Base-by-base conservation (phyloP, 2,888 invertebrate species). In the Nesidiocoris tenuis region DNA sequence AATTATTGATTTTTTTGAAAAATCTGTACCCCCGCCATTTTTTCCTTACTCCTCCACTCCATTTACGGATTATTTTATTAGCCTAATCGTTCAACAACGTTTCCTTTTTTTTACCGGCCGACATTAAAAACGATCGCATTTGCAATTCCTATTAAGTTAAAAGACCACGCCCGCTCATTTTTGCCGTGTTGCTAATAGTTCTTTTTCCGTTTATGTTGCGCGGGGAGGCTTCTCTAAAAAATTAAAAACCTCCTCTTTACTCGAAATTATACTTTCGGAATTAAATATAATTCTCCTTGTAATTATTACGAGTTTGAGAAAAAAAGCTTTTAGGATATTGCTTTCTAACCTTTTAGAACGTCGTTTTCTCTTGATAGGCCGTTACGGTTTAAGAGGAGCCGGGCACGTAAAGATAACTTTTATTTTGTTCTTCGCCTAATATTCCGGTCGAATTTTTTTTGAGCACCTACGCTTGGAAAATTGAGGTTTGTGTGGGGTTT, bases 241-340 rank as follows among this genome's bases (percentile, higher is more conserved):
- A 39, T 39, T 39, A 39, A 39, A 39, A 3, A 3, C 5, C 39
- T 12, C 39, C 12, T 12, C 39, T 39, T 39, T 7, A 3, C 12
- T 39, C 39, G 39, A 12, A 39, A 39, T 39, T 39, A 39, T 39
- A 39, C 39, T 67, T 54, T 19, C 55, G 55, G 67, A 67, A 67
- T 56, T 67, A 56, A 56, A 67, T 67, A 67, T 67, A 67, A 67
- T 67, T 55, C 21, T 23, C n/a, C 22, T 54, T 22, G 67, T 67
- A 67, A 67, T 67, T 67, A 67, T 67, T 67, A 67, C 55, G 67
- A 67, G 21, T 21, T 19, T 21, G 55, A 67, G 22, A 67, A 56
- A 7, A 39, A 18, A 64, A 23, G 67, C 67, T 67, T 67, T 67
- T 67, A 67, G 67, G 67, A 67, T 67, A 67, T 67, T 67, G 67